These are phyloP conservation scores for Hylyphantes graminicola DNA, from an alignment of 1,140 invertebrate species.

Conservation along the genomic window DNA sequence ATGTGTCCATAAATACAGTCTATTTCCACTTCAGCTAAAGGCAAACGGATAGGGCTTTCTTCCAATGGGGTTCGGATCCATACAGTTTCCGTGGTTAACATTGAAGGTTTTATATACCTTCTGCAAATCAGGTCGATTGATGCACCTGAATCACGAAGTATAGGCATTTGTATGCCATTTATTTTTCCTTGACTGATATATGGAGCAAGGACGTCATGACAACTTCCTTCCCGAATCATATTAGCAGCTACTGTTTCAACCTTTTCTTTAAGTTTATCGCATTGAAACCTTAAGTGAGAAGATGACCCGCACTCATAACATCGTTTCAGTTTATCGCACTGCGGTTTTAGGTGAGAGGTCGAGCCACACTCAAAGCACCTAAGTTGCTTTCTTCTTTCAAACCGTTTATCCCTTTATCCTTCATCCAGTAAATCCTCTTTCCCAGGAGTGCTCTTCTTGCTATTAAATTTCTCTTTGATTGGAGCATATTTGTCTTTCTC, in stretches of 20 bases:
- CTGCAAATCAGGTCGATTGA: background rate
- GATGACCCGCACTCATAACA: too few relatives aligned
- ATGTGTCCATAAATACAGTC: background rate
- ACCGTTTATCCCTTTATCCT: too few relatives aligned
- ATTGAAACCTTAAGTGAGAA: too few relatives aligned
- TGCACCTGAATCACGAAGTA: background rate
- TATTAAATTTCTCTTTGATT: too few relatives aligned
- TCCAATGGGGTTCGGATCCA: conserved; percentile 7
- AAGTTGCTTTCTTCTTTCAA: too few relatives aligned
- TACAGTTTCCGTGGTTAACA: background rate
- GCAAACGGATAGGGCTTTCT: background rate
- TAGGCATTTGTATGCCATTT: background rate
- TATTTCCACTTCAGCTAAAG: background rate
- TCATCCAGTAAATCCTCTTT: too few relatives aligned
- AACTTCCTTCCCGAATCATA: background rate
- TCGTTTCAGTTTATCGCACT: too few relatives aligned
- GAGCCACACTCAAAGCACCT: too few relatives aligned
- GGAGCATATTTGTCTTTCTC: too few relatives aligned
- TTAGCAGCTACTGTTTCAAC: background rate
- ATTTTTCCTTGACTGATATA: background rate
- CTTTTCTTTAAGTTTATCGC: too few relatives aligned
- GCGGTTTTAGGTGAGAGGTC: too few relatives aligned
- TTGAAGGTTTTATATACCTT: background rate
- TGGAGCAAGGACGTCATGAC: background rate
- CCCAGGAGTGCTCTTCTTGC: too few relatives aligned